Conservation (phyloP, 1,140 invertebrate genomes). For the Lucilia sericata region DNA sequence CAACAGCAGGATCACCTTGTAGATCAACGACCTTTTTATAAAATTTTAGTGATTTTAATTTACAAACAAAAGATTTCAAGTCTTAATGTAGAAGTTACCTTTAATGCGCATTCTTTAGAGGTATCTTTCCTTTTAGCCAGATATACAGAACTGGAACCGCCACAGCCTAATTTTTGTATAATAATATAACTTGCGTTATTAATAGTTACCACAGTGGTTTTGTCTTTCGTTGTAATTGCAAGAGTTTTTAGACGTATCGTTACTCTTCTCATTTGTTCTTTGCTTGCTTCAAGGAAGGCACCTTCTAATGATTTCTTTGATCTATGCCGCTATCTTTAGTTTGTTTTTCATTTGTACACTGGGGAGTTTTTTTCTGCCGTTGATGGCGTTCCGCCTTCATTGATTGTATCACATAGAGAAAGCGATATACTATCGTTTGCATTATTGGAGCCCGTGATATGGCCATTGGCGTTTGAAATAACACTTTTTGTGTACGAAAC, state of each 20-base stretch:
- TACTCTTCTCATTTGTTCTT: slow-evolving; percentile 32
- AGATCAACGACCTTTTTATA: slow-evolving; percentile 73
- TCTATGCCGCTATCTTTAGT: slow-evolving; percentile 44
- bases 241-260: neutral
- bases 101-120: slow-evolving; percentile 60
- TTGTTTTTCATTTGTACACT: slow-evolving; percentile 7
- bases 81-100: slow-evolving; percentile 47
- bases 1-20: slow-evolving; percentile 77
- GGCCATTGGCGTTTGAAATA: slow-evolving; percentile 64
- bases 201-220: slow-evolving; percentile 53
- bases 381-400: slow-evolving; percentile 52
- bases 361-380: slow-evolving; percentile 46
- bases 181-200: slow-evolving; percentile 61
- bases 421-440: slow-evolving; percentile 57
- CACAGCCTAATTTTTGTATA: slow-evolving; percentile 60
- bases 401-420: slow-evolving; percentile 64
- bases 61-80: neutral
- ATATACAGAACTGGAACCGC: slow-evolving; percentile 64
- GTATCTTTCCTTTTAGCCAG: slow-evolving; percentile 56
- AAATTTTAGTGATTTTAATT: slow-evolving; percentile 22
- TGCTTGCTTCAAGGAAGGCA: slow-evolving; percentile 50
- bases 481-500: slow-evolving; percentile 64
- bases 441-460: slow-evolving; percentile 57
- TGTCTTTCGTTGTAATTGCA: slow-evolving; percentile 40
- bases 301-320: slow-evolving; percentile 60